Base-by-base conservation (phyloP, 2,888 invertebrate genomes). In the Autographa gamma region DNA sequence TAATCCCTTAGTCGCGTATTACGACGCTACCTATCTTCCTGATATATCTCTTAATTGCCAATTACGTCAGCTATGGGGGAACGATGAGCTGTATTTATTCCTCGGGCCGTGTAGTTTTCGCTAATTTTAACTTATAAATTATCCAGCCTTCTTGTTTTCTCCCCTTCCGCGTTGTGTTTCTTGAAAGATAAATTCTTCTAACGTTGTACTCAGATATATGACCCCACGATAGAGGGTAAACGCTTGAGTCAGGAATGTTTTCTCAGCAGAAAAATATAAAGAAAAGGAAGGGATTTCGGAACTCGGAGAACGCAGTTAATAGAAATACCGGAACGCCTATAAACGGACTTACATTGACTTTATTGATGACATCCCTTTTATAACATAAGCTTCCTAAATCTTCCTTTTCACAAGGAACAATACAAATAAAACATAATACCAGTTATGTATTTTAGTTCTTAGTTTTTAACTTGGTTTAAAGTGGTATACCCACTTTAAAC, bases 41-140 rank as follows among this genome's bases (percentile, higher is more conserved):
- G 56, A 52, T 63, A 66, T 77, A 80, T 77, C 71, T 76, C 68
- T 56, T 80, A 76, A 80, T 77, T 80, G 67, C 58, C 80, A 76
- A 79, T 77, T 71, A 76, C 60, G 48, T 59, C 48, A 68, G 63
- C 52, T 65, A 66, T 64, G 25, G 16, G 32, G 48, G 63, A 54
- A n/a, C 7, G 59, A 77, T 68, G 67, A 76, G 65, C 54, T 71
- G 66, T 56, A 63, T 41, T 80, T 66, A 76, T 63, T 76, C 4
- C 59, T 48, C 9, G 19, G 11, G 18, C 18, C 32, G 13, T 43
- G 14, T 32, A 54, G 63, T 63, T 54, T 7, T n/a, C 14, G 19
- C 34, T 34, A 14, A 38, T 38, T n/a, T 34, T 25, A 41, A 61
- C 56, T 11, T 13, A 56, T 56, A 25, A 25, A 48, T 48, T n/a